Base-by-base conservation (phyloP, 2,113 vertebrate species). In the Cyanistes caeruleus region DNA sequence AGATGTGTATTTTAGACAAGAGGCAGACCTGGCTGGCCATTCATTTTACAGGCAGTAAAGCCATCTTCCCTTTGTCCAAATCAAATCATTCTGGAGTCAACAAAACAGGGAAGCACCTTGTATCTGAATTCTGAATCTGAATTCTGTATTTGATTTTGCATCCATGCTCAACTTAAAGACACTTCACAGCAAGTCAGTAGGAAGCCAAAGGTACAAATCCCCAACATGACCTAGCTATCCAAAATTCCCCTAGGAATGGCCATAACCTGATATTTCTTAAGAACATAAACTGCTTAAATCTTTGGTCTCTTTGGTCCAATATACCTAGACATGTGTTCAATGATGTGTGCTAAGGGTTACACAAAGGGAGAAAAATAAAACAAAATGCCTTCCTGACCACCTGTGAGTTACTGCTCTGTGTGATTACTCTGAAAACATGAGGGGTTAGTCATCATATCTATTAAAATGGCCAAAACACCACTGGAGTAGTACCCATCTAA, bases 311-410 rank as follows among this genome's bases (percentile, higher is more conserved):
- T 93, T 55, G 75, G 87, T 91, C 87, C 92, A 90, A 84, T 82
- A 95, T 33, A 95, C 58, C 86, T 35, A 90, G 83, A 81, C 44
- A 33, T 52, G 74, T 23, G 55, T 63, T 91, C 90, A 95, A 23
- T 64, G 72, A 80, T 52, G 41, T 84, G 79, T 59, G 76, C 68
- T 81, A 88, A 75, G 49, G 35, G 65, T 53, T 82, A 60, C 80
- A 89, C 76, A 93, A 74, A 84, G 56, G 44, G 52, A 97, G 43
- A 55, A 74, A 89, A 94, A 89, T 51, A 88, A 95, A 87, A 65
- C 49, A 84, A 86, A 94, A 77, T 58, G n/a, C 51, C 44, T 85
- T 97, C 70, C 73, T 74, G 74, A 60, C 69, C 88, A 95, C 85
- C 79, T 93, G 88, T 84, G 82, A 84, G 31, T 49, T 86, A 67